phyloP scores from a whole-genome alignment of 2,797 vertebrate genomes.

The Xyrichtys novacula region DNA sequence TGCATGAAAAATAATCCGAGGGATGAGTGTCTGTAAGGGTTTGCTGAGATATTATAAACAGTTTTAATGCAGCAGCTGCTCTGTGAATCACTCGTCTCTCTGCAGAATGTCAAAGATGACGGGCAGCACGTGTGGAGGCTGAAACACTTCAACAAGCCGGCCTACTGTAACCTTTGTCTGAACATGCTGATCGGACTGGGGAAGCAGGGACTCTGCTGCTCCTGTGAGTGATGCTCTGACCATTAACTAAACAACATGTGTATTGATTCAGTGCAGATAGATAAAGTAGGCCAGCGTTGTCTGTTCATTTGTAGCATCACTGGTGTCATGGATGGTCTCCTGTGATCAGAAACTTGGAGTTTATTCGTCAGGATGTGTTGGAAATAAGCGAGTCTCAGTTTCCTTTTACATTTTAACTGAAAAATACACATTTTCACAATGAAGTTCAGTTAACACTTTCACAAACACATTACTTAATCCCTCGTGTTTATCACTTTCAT shows the following conservation, averaged over 20 bases:
- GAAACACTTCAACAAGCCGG: constrained; percentile 97
- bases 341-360: too few relatives aligned
- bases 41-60: constrained; percentile 81
- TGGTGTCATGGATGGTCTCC: not conserved
- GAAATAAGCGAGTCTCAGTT: too few relatives aligned
- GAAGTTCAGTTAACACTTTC: constrained; percentile 1
- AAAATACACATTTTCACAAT: too few relatives aligned
- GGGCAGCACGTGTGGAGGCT: constrained; percentile 96
- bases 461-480: constrained; percentile 9
- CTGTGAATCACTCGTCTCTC: not conserved
- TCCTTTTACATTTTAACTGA: too few relatives aligned
- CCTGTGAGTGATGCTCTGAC: constrained; percentile 86
- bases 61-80: not conserved
- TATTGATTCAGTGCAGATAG: too few relatives aligned
- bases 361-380: too few relatives aligned
- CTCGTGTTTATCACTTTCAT: not conserved
- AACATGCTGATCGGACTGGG: constrained; percentile 96
- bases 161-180: constrained; percentile 96
- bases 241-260: not conserved
- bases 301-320: not conserved
- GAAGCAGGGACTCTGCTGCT: constrained; percentile 97
- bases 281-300: not conserved
- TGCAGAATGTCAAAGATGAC: constrained; percentile 96
- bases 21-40: not conserved
- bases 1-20: not conserved